Evolutionary conservation across 2,113 vertebrate genomes (phyloP), one percentile per base, ranked within the genome.

Genomic region (Nematolebias whitei): DNA sequence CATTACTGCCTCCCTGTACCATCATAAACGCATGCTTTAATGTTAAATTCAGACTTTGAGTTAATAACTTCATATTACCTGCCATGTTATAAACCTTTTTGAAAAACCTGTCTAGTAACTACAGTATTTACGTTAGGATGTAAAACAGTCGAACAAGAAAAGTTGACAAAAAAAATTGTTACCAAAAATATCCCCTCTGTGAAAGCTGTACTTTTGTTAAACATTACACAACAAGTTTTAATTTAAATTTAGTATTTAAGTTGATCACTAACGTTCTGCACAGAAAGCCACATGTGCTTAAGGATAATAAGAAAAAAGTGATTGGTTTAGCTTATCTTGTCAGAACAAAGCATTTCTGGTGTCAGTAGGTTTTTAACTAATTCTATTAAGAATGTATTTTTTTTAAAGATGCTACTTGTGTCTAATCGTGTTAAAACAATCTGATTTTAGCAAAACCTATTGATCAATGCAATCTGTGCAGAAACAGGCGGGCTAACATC

Each of bases 311-410:
- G 35, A 56, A 66, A 32, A 52, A 63, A 71, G 76, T 75, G 69
- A 35, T 35, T 57, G 43, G 52, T 55, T 56, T 13, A 19, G 2
- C n/a, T 35, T 61, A 47, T 22, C 35, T 1, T 32, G 59, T 16
- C 14, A 64, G 58, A 68, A 29, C 11, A 24, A 62, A 74, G 53
- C 12, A 35, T 44, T 47, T 73, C 64, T 75, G 2, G 32, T 35
- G 9, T 35, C 32, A 35, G 63, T 58, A 62, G 32, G 43, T n/a
- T 29, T 29, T n/a, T n/a, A n/a, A n/a, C n/a, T n/a, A 7, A 3
- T 71, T 41, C 40, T 63, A 76, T 71, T 68, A 77, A 71, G 48
- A 80, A 52, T 44, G 75, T 60, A 80, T n/a, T n/a, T n/a, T n/a
- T n/a, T n/a, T n/a, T n/a, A n/a, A n/a, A n/a, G n/a, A n/a, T n/a